Conservation (phyloP, 2,113 vertebrate species). For the Micronisus gabar region DNA sequence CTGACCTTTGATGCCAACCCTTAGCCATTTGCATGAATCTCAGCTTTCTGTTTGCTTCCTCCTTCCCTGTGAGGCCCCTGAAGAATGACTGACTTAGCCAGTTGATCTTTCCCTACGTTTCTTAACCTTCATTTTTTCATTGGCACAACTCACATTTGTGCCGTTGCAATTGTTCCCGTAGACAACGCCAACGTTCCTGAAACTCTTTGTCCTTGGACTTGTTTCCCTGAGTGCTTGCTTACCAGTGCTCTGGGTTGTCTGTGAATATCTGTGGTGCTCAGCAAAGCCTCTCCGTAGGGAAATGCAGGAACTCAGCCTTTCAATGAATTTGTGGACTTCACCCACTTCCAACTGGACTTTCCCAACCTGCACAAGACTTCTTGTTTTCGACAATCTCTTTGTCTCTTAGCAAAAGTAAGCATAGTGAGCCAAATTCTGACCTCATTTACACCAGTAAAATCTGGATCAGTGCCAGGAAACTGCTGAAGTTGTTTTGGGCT, state of each 20-base stretch:
- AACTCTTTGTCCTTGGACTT: background rate
- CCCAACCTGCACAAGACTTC: background rate
- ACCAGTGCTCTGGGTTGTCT: background rate
- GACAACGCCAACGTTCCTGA: background rate
- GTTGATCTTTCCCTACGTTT: background rate
- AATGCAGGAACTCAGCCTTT: background rate
- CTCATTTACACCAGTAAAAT: slow-evolving; percentile 36
- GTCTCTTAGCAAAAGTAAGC: slow-evolving; percentile 30
- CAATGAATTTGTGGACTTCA: background rate
- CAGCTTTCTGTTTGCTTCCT: background rate
- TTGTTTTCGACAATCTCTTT: background rate
- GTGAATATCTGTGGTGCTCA: background rate
- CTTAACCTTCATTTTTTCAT: background rate
- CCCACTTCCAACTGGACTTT: background rate
- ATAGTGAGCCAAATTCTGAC: slow-evolving; percentile 23
- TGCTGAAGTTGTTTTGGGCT: slow-evolving; percentile 47
- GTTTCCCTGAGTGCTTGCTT: background rate
- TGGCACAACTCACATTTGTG: background rate
- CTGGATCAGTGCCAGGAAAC: background rate
- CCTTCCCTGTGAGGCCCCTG: background rate
- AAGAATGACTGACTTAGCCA: background rate
- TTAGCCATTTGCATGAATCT: background rate
- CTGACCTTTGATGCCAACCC: background rate
- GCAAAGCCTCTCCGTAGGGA: background rate
- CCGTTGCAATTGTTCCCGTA: background rate